phyloP scores from a whole-genome alignment of 30 jellyfish, hydroid and myxozoan species.

The Morbakka virulenta region DNA sequence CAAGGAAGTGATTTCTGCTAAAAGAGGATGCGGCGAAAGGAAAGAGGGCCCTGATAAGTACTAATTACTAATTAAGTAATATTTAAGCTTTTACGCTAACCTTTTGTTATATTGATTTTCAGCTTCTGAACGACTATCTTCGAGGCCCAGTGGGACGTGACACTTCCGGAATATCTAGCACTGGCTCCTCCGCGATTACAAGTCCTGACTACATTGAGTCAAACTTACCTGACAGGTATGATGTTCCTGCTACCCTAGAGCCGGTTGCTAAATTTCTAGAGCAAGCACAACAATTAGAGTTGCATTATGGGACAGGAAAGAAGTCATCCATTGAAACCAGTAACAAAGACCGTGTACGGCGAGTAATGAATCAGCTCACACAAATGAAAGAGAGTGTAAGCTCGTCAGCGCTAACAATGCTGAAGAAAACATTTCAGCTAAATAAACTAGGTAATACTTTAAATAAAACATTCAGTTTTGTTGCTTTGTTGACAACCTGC shows the following conservation, averaged over 20 bases:
- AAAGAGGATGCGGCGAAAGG: no score
- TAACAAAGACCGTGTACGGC: constrained; percentile 66
- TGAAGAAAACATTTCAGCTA: constrained; percentile 73
- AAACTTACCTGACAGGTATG: constrained; percentile 50
- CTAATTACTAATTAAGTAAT: no score
- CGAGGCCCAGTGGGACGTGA: constrained; percentile 64
- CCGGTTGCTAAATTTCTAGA: constrained; percentile 90
- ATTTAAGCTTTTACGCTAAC: no score
- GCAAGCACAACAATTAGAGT: constrained; percentile 90
- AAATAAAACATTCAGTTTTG: no score
- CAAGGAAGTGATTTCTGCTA: no score
- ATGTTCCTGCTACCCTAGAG: constrained; percentile 81
- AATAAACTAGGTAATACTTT: constrained; percentile 39
- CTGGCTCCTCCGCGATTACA: constrained; percentile 89
- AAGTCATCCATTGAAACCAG: constrained; percentile 28
- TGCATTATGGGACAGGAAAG: constrained; percentile 28
- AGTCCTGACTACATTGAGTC: constrained; percentile 97
- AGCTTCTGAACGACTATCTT: constrained; percentile 86
- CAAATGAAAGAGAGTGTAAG: constrained; percentile 72
- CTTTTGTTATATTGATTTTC: background rate
- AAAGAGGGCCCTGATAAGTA: no score
- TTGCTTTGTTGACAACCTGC: no score
- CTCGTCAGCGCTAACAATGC: constrained; percentile 60
- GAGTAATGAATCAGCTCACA: constrained; percentile 79
- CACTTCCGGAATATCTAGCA: constrained; percentile 73